These are phyloP conservation scores for Cecidostiba fungosa DNA, from an alignment of 2,888 invertebrate species.

Conservation along the genomic window DNA sequence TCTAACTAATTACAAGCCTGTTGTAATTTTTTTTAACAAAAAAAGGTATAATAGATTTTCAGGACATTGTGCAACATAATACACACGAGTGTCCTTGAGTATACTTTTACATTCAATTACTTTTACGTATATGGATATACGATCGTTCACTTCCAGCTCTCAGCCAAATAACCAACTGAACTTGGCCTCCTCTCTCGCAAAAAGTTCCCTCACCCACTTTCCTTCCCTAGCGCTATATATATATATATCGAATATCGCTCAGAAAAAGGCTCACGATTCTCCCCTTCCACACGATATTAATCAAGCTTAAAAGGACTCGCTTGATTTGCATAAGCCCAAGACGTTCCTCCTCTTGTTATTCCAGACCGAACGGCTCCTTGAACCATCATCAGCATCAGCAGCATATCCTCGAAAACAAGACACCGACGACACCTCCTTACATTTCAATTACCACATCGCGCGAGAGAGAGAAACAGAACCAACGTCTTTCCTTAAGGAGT, in stretches of 20 bases:
- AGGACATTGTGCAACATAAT: neutral
- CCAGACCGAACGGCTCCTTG: constrained; percentile 10
- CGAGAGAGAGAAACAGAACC: neutral
- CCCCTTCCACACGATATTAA: constrained; percentile 22
- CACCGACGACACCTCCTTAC: neutral
- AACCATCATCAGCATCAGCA: constrained; percentile 14
- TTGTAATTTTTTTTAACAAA: neutral
- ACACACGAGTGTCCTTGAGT: too few relatives aligned
- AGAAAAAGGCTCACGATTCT: neutral
- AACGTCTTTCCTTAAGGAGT: neutral
- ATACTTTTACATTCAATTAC: neutral
- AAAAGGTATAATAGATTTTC: neutral
- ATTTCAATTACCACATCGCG: constrained; percentile 34
- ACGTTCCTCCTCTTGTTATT: neutral
- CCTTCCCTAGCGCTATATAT: neutral
- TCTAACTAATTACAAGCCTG: neutral
- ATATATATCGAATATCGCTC: neutral
- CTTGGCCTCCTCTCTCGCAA: neutral
- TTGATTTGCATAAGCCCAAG: constrained; percentile 46
- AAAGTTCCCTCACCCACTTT: neutral
- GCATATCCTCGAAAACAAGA: neutral
- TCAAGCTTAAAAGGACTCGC: constrained; percentile 40
- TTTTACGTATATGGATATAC: neutral
- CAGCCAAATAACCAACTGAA: neutral
- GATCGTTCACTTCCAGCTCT: neutral